A percentile compares a stretch with the other conserved stretches of the same genome.
Conservation (phyloP, 2,113 vertebrate species). For the Cyprichromis sp. region DNA sequence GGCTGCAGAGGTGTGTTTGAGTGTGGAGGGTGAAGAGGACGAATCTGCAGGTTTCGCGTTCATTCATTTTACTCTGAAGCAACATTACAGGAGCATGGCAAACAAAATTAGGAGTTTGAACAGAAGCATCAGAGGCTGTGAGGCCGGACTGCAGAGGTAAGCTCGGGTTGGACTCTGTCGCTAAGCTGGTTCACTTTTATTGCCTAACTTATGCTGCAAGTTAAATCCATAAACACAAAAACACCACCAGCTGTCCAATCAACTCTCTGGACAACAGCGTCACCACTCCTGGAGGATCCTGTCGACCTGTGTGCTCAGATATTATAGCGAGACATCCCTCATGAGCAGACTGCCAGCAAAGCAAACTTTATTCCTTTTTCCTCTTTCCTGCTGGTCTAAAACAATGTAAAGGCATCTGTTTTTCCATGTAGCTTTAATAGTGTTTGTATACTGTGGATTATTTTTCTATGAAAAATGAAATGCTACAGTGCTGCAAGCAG, state of each 20-base stretch:
- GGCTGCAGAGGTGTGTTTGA: background rate
- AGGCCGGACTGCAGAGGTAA: rapidly evolving
- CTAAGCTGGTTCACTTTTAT: background rate
- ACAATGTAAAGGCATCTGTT: background rate
- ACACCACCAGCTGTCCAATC: background rate
- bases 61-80: background rate
- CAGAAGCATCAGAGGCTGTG: background rate
- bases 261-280: background rate
- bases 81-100: background rate
- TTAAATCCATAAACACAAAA: background rate
- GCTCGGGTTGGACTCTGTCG: background rate
- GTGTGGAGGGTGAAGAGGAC: background rate
- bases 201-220: background rate
- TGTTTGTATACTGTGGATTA: background rate
- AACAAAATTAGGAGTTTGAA: background rate
- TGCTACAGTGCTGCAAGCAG: background rate
- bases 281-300: background rate
- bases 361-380: background rate
- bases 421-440: background rate
- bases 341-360: background rate
- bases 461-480: background rate
- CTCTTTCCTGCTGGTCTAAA: background rate
- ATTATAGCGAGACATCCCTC: background rate
- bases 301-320: background rate
- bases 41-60: slow-evolving; percentile 6